Conservation (phyloP, 2,113 vertebrate genomes). For the Solenodon paradoxus region DNA sequence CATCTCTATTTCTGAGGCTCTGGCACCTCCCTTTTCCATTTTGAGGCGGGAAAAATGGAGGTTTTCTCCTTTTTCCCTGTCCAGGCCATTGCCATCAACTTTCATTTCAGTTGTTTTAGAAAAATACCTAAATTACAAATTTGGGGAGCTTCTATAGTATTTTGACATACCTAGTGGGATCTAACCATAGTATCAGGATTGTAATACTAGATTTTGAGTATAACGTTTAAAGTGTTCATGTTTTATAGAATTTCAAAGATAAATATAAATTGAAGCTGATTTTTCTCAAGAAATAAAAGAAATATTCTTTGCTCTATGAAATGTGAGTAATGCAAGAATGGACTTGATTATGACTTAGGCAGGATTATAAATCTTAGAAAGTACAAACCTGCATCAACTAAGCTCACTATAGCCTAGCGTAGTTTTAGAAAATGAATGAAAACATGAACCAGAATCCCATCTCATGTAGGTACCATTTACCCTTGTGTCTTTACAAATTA, state of each 20-base stretch:
- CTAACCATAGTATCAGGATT: not conserved
- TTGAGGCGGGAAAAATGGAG: not conserved
- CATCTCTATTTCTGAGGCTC: not conserved
- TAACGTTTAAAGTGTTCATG: constrained; percentile 47
- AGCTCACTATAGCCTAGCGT: not conserved
- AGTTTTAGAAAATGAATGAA: constrained; percentile 46
- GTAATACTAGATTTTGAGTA: constrained; percentile 35
- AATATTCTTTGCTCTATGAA: constrained; percentile 52
- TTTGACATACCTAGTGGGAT: constrained; percentile 12
- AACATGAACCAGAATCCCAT: not conserved
- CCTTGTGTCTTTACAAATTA: not conserved
- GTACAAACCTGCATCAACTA: not conserved
- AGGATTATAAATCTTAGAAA: constrained; percentile 46
- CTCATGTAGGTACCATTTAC: not conserved
- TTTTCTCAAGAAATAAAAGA: constrained; percentile 41
- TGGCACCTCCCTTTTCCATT: not conserved
- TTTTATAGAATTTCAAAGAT: constrained; percentile 59
- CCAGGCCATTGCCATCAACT: not conserved
- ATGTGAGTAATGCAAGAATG: constrained; percentile 52
- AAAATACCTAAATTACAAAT: constrained; percentile 42
- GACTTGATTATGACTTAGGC: constrained; percentile 37
- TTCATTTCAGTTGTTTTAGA: not conserved
- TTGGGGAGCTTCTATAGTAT: not conserved
- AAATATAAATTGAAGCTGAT: constrained; percentile 50
- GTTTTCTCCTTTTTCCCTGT: not conserved